phyloP scores from a whole-genome alignment of 2,113 vertebrate genomes.

The Misgurnus anguillicaudatus region DNA sequence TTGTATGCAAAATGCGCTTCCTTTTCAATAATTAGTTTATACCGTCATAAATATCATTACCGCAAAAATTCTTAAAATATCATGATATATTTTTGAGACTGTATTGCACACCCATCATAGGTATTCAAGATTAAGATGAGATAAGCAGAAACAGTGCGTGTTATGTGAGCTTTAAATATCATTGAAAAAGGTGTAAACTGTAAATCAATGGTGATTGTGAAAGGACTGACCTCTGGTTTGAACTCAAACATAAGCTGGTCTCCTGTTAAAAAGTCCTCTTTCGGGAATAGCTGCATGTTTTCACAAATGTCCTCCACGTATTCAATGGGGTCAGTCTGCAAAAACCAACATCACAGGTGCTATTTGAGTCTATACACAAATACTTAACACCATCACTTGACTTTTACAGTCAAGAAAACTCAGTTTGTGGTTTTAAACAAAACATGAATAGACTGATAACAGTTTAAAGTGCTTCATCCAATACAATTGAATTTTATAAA shows the following conservation, averaged over 20 bases:
- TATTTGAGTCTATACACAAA: neutral
- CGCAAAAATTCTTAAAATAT: too few species aligned
- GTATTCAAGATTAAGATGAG: too few species aligned
- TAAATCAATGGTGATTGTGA: neutral
- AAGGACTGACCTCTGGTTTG: conserved; percentile 77
- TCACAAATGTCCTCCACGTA: conserved; percentile 95
- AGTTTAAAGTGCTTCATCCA: neutral
- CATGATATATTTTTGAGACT: too few species aligned
- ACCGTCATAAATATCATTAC: too few species aligned
- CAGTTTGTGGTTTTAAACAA: neutral
- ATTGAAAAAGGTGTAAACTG: neutral
- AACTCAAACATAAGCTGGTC: conserved; percentile 96
- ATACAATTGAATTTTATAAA: neutral
- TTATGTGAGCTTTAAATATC: too few species aligned
- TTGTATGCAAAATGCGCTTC: too few species aligned
- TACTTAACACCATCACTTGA: too few species aligned
- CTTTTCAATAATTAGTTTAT: too few species aligned
- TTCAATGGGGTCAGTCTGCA: conserved; percentile 92
- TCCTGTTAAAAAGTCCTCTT: conserved; percentile 93
- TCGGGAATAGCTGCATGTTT: conserved; percentile 94
- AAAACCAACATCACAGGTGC: neutral
- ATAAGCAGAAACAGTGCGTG: too few species aligned
- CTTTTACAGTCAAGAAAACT: neutral
- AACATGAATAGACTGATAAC: neutral
- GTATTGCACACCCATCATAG: too few species aligned